Evolutionary conservation across 2,797 vertebrate species (phyloP).

Genomic region (Sebastolobus alascanus): DNA sequence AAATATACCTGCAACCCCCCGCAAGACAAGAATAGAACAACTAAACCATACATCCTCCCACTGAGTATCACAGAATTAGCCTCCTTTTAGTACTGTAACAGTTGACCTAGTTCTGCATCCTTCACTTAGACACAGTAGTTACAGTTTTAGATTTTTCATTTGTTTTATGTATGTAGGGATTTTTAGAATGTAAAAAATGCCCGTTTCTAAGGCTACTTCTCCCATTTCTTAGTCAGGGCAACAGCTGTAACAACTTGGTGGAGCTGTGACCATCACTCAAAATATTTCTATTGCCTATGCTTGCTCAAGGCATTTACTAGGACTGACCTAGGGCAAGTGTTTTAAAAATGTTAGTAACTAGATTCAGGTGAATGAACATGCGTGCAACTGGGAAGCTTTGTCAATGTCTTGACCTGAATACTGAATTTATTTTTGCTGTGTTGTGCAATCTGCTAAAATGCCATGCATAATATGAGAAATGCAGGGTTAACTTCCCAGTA

Average conservation of each 20-base stretch:
- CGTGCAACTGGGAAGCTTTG: background rate
- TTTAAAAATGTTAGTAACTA: background rate
- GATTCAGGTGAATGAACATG: background rate
- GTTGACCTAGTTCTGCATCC: conserved; percentile 37
- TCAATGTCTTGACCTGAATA: conserved; percentile 18
- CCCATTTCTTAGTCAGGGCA: background rate
- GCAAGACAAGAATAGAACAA: conserved; percentile 67
- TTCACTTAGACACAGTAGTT: background rate
- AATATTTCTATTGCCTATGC: background rate
- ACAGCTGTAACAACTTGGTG: background rate
- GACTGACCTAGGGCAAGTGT: background rate
- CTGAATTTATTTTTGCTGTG: background rate
- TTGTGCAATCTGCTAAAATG: background rate
- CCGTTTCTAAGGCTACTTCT: background rate
- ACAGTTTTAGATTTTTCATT: background rate
- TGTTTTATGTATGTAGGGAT: background rate
- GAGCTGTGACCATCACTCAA: background rate
- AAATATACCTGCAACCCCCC: conserved; percentile 64
- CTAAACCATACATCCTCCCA: conserved; percentile 67
- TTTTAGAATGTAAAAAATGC: background rate
- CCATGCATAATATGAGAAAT: background rate
- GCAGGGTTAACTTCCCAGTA: background rate
- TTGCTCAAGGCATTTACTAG: background rate
- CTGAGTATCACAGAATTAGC: conserved; percentile 52
- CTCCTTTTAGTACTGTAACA: conserved; percentile 26